Percentiles rank a stretch among this genome's conserved stretches.
Evolutionary conservation across 2,113 vertebrate genomes (phyloP).

Genomic region (Brachyhypopomus gauderio): DNA sequence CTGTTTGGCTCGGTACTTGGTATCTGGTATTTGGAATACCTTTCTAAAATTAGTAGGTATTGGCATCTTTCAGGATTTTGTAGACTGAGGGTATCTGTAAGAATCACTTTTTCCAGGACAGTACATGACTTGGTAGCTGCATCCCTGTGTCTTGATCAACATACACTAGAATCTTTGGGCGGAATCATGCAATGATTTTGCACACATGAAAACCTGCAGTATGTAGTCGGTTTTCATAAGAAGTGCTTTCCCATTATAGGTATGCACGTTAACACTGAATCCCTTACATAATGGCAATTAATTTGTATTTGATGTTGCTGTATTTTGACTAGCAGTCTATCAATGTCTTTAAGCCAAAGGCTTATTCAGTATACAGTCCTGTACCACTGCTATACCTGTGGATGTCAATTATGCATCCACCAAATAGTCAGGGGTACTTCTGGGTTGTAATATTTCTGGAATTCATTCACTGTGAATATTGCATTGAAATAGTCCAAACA

Average conservation of each 20-base stretch:
- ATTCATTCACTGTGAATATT: conserved; percentile 16
- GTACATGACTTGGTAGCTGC: too few relatives aligned
- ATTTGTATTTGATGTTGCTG: conserved; percentile 35
- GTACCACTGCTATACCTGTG: background rate
- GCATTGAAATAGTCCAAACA: conserved; percentile 36
- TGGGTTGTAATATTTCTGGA: conserved; percentile 20
- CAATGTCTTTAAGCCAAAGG: conserved; percentile 36
- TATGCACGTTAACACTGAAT: conserved; percentile 30
- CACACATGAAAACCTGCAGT: conserved; percentile 10
- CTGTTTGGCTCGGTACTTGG: too few relatives aligned
- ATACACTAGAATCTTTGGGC: background rate
- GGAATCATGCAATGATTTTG: conserved; percentile 32
- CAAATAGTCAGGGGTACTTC: background rate
- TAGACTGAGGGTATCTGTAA: too few relatives aligned
- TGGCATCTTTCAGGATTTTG: too few relatives aligned
- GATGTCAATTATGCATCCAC: background rate
- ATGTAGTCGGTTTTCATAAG: conserved; percentile 18
- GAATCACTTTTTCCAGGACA: too few relatives aligned
- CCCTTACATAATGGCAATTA: conserved; percentile 3
- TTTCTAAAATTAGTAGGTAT: too few relatives aligned
- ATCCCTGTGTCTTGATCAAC: too few relatives aligned
- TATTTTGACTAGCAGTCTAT: conserved; percentile 33
- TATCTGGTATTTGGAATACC: too few relatives aligned
- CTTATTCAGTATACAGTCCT: background rate
- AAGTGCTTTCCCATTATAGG: conserved; percentile 29